These are phyloP conservation scores for Alviniconcha strummeri DNA, from an alignment of 2,888 invertebrate species.

Conservation along the genomic window DNA sequence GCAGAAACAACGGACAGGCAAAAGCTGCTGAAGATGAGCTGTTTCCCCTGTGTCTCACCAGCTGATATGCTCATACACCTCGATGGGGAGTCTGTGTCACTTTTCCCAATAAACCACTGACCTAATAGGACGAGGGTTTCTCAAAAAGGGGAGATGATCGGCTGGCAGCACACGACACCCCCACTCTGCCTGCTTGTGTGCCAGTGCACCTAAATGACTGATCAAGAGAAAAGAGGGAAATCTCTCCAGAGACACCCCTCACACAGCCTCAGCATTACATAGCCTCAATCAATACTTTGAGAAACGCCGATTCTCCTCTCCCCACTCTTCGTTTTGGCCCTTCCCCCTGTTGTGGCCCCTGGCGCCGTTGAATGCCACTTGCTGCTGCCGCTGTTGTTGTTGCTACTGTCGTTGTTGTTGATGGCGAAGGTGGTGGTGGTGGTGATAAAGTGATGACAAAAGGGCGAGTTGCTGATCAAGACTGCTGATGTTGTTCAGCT, in stretches of 20 bases:
- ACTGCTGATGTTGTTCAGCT: not conserved
- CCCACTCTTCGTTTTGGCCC: not conserved
- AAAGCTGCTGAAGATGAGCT: not conserved
- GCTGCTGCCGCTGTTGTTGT: not conserved
- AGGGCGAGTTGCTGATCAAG: no score
- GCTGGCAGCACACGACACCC: not conserved
- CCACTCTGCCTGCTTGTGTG: not conserved
- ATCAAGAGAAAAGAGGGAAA: slow-evolving; percentile 5
- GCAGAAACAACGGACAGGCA: not conserved
- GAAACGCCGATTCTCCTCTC: slow-evolving; percentile 9
- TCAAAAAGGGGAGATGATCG: not conserved
- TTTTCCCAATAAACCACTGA: no score
- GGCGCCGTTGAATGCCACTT: not conserved
- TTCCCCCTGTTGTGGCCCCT: no score
- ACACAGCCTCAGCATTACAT: not conserved
- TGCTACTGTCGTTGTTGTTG: not conserved
- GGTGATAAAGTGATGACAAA: not conserved
- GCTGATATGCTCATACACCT: not conserved
- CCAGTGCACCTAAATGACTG: slow-evolving; percentile 13
- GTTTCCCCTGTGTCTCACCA: not conserved
- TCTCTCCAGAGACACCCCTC: slow-evolving; percentile 26
- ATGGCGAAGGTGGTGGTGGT: not conserved
- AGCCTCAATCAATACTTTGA: slow-evolving; percentile 16
- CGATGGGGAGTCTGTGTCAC: not conserved
- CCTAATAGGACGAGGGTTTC: not conserved